Percentiles rank a stretch among this genome's conserved stretches.
These are phyloP conservation scores for Drosophila busckii DNA, from an alignment of 1,140 invertebrate species.

Conservation along the genomic window DNA sequence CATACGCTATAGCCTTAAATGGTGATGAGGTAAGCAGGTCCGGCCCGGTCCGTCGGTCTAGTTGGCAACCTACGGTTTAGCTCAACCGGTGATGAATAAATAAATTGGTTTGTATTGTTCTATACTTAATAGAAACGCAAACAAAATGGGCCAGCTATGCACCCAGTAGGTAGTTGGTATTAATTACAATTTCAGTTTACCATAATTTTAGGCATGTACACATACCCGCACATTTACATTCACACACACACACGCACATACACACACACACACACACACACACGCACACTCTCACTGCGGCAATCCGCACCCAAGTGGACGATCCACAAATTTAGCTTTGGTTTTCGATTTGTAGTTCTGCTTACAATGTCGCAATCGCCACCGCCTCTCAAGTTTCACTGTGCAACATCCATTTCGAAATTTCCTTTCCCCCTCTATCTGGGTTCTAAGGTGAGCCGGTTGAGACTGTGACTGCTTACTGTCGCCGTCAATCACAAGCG, in stretches of 20 bases:
- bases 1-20: conserved; percentile 75
- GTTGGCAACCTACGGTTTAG: conserved; percentile 27
- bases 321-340: conserved; percentile 75
- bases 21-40: conserved; percentile 69
- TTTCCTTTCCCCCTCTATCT: conserved; percentile 6
- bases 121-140: conserved; percentile 34
- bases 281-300: conserved; percentile 5
- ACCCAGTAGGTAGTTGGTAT: conserved; percentile 42
- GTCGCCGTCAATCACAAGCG: conserved; percentile 70
- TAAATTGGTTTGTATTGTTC: conserved; percentile 14
- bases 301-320: conserved; percentile 65
- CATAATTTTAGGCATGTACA: conserved; percentile 56
- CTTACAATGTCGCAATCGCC: conserved; percentile 12
- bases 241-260: conserved; percentile 1
- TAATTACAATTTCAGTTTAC: conserved; percentile 72
- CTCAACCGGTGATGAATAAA: conserved; percentile 56
- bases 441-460: neutral
- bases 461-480: neutral
- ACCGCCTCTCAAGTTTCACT: conserved; percentile 50
- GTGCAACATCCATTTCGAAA: conserved; percentile 38
- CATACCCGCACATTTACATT: conserved; percentile 27
- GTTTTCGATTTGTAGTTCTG: conserved; percentile 61
- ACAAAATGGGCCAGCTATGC: conserved; percentile 59
- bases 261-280: conserved; percentile 15
- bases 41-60: conserved; percentile 22